Evolutionary conservation across 2,888 invertebrate genomes (phyloP).

Genomic region (Phorcus lineatus): DNA sequence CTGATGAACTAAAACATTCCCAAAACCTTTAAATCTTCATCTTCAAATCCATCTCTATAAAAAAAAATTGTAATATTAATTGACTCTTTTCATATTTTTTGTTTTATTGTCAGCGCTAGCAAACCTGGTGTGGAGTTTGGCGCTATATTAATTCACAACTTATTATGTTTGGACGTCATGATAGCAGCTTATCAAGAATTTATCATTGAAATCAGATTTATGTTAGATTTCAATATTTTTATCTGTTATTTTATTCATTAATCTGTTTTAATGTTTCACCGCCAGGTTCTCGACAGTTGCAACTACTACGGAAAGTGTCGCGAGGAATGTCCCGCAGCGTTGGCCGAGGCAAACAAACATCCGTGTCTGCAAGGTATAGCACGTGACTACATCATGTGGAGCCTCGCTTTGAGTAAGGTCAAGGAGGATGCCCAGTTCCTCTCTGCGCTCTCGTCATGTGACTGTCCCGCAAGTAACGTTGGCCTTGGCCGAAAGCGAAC

Average conservation of each 20-base stretch:
- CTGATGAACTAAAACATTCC: too few relatives aligned
- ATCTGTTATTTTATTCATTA: background rate
- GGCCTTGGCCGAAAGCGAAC: too few relatives aligned
- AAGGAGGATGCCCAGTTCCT: background rate
- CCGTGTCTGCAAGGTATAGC: constrained; percentile 31
- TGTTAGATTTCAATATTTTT: background rate
- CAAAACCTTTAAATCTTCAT: too few relatives aligned
- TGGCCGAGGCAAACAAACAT: constrained; percentile 3
- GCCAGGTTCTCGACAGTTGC: constrained; percentile 28
- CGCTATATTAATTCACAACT: too few relatives aligned
- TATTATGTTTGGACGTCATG: too few relatives aligned
- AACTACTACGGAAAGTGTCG: constrained; percentile 25
- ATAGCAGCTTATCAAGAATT: too few relatives aligned
- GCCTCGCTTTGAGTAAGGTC: background rate
- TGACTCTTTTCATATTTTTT: too few relatives aligned
- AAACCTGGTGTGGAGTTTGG: too few relatives aligned
- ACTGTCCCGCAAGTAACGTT: background rate
- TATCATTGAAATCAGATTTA: too few relatives aligned
- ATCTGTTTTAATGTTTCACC: background rate
- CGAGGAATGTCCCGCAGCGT: constrained; percentile 22
- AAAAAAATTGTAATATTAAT: too few relatives aligned
- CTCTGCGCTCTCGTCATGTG: background rate
- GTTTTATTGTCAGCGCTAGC: too few relatives aligned
- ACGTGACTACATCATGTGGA: constrained; percentile 12
- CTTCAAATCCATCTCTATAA: too few relatives aligned